phyloP scores from a whole-genome alignment of 2,797 vertebrate species.

The Chaunax sp. region DNA sequence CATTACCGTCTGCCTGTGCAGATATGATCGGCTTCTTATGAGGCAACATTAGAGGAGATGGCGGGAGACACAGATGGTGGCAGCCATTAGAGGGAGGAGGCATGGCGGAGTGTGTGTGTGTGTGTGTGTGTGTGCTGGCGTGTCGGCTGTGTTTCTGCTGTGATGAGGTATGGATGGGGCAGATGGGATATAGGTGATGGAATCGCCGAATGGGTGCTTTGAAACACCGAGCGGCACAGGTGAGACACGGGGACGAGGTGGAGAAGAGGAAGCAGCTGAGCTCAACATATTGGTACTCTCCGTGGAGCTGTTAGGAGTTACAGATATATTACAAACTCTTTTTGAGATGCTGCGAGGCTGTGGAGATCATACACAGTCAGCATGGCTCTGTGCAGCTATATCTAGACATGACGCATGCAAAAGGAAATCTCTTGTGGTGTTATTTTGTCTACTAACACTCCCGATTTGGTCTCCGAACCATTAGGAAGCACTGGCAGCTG shows the following conservation, averaged over 20 bases:
- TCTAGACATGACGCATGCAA: conserved; percentile 23
- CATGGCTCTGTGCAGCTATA: conserved; percentile 34
- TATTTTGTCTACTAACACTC: conserved; percentile 19
- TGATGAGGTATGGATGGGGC: conserved; percentile 51
- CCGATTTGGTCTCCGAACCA: no score
- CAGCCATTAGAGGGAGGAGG: conserved; percentile 51
- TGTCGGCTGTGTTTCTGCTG: conserved; percentile 31
- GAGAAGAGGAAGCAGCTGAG: conserved; percentile 51
- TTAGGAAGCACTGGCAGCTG: conserved; percentile 27
- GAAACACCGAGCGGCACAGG: conserved; percentile 31
- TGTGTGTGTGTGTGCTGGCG: no score
- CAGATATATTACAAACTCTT: conserved; percentile 55
- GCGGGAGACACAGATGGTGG: conserved; percentile 73
- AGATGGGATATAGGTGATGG: conserved; percentile 62
- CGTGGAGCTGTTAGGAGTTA: conserved; percentile 39
- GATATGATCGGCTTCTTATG: conserved; percentile 56
- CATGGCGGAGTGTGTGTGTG: conserved; percentile 17
- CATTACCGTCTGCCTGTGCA: conserved; percentile 56
- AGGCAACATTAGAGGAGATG: conserved; percentile 68
- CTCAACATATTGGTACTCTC: no score
- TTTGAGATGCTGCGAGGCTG: conserved; percentile 22
- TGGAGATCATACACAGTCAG: conserved; percentile 56
- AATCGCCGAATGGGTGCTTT: conserved; percentile 38
- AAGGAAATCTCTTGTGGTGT: conserved; percentile 34
- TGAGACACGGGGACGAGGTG: no score